Evolutionary conservation across 2,113 vertebrate species (phyloP).

Genomic region (Mobula birostris): DNA sequence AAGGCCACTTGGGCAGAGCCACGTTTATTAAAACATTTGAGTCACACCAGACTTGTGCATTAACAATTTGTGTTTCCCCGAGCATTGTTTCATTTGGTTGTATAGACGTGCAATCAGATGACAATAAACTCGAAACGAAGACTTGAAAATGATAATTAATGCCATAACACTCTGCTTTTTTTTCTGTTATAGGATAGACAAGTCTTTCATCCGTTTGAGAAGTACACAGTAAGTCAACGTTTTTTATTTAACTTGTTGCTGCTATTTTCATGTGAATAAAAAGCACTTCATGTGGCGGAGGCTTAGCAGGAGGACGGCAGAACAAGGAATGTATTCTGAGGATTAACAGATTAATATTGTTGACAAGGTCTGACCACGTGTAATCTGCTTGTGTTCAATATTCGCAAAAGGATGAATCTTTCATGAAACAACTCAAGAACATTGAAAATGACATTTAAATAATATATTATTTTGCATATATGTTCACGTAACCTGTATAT

Average conservation of each 20-base stretch:
- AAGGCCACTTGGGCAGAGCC: background rate
- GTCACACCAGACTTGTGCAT: background rate
- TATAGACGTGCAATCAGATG: no score
- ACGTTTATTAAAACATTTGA: background rate
- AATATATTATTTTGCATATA: background rate
- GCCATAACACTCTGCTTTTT: background rate
- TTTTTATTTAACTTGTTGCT: background rate
- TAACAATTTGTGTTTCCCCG: background rate
- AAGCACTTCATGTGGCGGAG: background rate
- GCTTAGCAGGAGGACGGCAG: background rate
- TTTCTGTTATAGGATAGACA: slow-evolving; percentile 10
- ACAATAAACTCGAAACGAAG: no score
- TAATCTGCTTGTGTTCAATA: background rate
- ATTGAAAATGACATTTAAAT: background rate
- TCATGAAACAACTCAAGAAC: background rate
- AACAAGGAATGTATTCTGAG: background rate
- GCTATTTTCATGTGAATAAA: background rate
- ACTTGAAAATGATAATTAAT: background rate
- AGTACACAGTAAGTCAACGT: slow-evolving; percentile 6
- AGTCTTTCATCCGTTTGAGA: slow-evolving; percentile 1
- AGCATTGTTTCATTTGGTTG: no score
- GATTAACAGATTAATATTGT: background rate
- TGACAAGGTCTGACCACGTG: background rate
- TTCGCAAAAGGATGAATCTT: background rate
- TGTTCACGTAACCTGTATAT: no score